Evolutionary conservation across 2,113 vertebrate species (phyloP), one percentile per base, ranked within the genome.

Genomic region (Psilopogon haemacephalus): DNA sequence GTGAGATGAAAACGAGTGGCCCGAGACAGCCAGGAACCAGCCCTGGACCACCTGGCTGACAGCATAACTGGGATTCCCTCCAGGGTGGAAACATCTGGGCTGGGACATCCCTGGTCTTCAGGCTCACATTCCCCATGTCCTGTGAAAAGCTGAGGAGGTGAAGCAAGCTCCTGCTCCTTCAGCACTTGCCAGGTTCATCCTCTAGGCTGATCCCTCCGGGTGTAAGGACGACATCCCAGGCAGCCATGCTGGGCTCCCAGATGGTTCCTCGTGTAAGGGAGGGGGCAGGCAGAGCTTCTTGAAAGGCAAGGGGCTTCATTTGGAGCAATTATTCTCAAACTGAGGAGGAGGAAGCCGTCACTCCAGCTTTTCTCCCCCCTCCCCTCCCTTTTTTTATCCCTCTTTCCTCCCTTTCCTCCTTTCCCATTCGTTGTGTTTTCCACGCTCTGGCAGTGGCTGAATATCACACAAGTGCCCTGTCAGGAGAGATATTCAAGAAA

Each of bases 291-390:
- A 63, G 48, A 80, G 63, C 42, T 74, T 8, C 32, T 33, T 84
- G 76, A 88, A 86, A 52, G 56, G 74, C 83, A 85, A 91, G 67
- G 92, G 88, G 27, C 95, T 97, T 97, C 96, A 97, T 97, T 97
- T 97, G 94, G 93, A 94, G 92, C 96, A 97, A 97, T 97, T 97
- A 97, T 96, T 96, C 94, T 97, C 97, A 97, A 97, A 97, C 86
- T 88, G 95, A 96, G 90, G 82, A 24, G 33, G 84, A 91, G 84
- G 93, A 94, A 88, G 86, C 95, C 80, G 27, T 96, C 96, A 93
- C 56, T 68, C 54, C 44, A 14, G 56, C 2, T 0, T 59, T 94
- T 91, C 87, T 69, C 65, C 72, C 68, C 26, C 27, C 1, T 30
- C 27, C 9, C 12, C 17, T 23, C 1, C 23, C 27, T 26, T n/a